Conservation (phyloP, 2,888 invertebrate species). For the Zeuzera pyrina region DNA sequence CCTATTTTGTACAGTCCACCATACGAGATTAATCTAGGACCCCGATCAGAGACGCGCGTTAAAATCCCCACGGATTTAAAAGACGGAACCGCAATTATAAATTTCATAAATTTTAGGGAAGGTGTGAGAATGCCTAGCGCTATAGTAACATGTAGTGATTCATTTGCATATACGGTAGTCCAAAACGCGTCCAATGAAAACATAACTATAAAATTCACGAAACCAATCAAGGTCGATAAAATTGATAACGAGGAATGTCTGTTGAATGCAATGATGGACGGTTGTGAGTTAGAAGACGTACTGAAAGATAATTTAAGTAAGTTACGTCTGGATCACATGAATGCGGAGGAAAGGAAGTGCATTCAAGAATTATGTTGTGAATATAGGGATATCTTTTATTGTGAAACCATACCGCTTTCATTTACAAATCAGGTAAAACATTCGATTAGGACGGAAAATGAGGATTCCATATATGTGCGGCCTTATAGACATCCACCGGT, state of each 20-base stretch:
- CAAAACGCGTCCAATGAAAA: constrained; percentile 5
- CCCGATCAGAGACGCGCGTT: not conserved
- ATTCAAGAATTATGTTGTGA: constrained; percentile 13
- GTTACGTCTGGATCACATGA: constrained; percentile 12
- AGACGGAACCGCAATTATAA: constrained; percentile 9
- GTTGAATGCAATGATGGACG: too few relatives aligned
- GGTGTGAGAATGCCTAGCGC: constrained; percentile 11
- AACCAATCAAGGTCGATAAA: not conserved
- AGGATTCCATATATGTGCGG: constrained; percentile 15
- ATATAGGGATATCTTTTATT: constrained; percentile 8
- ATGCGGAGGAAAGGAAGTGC: too few relatives aligned
- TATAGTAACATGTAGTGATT: constrained; percentile 10
- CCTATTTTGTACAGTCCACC: not conserved
- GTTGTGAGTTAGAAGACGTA: not conserved
- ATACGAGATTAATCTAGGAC: not conserved
- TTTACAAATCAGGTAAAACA: constrained; percentile 2
- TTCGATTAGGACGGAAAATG: constrained; percentile 6
- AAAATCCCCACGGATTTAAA: constrained; percentile 1
- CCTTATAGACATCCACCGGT: constrained; percentile 11
- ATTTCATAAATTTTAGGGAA: constrained; percentile 8
- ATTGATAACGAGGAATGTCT: not conserved
- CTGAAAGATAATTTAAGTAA: not conserved
- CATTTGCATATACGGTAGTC: constrained; percentile 8
- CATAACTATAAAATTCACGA: not conserved
- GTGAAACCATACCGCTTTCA: not conserved